Evolutionary conservation across 2,888 invertebrate species (phyloP).

Genomic region (Frankliniella intonsa): DNA sequence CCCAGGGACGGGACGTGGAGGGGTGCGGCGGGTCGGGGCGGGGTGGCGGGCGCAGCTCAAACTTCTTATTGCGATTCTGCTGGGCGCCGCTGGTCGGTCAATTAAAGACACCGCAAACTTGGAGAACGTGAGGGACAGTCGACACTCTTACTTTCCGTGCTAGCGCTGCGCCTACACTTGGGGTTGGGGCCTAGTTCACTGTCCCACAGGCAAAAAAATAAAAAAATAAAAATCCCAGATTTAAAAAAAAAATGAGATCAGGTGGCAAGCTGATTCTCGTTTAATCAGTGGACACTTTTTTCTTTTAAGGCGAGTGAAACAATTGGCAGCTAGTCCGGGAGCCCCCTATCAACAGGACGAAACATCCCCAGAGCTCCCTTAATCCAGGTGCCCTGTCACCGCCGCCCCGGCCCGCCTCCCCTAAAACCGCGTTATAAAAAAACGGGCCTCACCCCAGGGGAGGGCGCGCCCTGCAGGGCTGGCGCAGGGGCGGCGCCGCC

Average conservation of each 20-base stretch:
- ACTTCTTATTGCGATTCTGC: neutral
- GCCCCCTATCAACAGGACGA: neutral
- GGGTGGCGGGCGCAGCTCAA: neutral
- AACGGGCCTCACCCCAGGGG: neutral
- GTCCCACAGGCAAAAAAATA: too few species aligned
- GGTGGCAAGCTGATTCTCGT: too few species aligned
- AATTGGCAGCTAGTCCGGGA: neutral
- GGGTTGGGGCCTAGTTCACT: neutral
- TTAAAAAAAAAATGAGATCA: too few species aligned
- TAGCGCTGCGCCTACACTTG: neutral
- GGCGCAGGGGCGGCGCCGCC: neutral
- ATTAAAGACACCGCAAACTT: conserved; percentile 8
- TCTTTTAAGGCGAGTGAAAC: too few species aligned
- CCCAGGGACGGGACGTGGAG: neutral
- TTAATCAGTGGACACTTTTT: too few species aligned
- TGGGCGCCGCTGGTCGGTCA: neutral
- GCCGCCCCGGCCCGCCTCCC: neutral
- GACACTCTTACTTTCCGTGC: conserved; percentile 6
- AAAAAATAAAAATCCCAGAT: too few species aligned
- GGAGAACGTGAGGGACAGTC: conserved; percentile 1
- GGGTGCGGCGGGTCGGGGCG: neutral
- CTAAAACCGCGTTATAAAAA: neutral
- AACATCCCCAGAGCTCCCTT: neutral
- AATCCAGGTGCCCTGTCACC: neutral
- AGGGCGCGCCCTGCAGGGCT: neutral